Evolutionary conservation across 2,888 invertebrate genomes (phyloP).

Genomic region (Habroteleia sp.): DNA sequence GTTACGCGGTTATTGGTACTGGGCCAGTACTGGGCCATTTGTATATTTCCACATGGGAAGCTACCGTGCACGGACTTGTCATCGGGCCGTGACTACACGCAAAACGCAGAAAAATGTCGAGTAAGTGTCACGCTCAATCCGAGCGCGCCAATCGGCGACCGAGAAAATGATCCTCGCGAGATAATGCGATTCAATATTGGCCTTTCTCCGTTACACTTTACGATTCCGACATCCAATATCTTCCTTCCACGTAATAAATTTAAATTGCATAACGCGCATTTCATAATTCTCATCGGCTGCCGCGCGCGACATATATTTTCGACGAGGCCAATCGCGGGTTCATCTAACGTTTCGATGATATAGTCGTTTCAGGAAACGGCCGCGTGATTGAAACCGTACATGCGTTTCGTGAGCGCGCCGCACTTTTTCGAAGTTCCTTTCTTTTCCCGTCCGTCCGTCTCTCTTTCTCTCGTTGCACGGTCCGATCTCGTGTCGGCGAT

Average conservation of each 20-base stretch:
- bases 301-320: constrained; percentile 28
- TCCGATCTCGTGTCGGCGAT: constrained; percentile 30
- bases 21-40: no score
- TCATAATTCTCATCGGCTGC: constrained; percentile 27
- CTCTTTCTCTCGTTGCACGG: not conserved
- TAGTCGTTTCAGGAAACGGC: constrained; percentile 39
- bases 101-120: not conserved
- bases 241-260: constrained; percentile 36
- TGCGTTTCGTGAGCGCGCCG: constrained; percentile 42
- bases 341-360: constrained; percentile 18
- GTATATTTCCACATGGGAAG: no score
- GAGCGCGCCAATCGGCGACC: no score
- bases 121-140: constrained; percentile 15
- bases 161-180: constrained; percentile 27
- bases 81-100: no score
- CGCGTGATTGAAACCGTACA: constrained; percentile 40
- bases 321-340: constrained; percentile 16
- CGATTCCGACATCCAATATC: constrained; percentile 28
- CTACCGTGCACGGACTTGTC: no score
- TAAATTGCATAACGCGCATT: constrained; percentile 34
- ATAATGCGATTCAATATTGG: constrained; percentile 30
- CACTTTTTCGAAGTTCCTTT: not conserved
- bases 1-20: no score
- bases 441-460: constrained; percentile 2
- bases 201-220: constrained; percentile 38